Base-by-base conservation (phyloP, 2,888 invertebrate species). In the Polylopha cassiicola region DNA sequence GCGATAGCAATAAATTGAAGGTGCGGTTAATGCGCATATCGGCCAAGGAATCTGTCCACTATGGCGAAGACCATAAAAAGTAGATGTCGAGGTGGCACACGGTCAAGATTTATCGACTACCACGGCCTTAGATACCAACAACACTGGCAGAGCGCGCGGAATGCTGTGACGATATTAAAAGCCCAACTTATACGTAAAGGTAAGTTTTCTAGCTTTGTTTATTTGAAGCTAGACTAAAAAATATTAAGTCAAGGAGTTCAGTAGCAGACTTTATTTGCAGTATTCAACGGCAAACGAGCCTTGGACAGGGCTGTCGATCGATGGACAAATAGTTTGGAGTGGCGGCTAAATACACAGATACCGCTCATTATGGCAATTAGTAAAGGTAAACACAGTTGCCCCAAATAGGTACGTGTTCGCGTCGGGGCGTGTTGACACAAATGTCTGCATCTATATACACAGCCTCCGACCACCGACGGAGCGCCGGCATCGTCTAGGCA, bases 361-460 rank as follows among this genome's bases (percentile, higher is more conserved):
- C 73, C 62, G 57, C 72, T 74, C 75, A 79, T 80, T 79, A 79
- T 61, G 63, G 75, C 77, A 80, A 82, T 84, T 82, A 82, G 71
- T 60, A 50, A 64, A 65, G 61, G 72, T 64, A 80, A 80, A 82
- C 71, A 82, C 61, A 63, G 64, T 55, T 65, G 73, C 58, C 77
- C 76, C 64, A 71, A 70, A 69, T 76, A 68, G 53, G 51, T 53
- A 53, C 52, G 29, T 37, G 31, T 26, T 24, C 28, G 33, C 23
- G 41, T 39, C 18, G 21, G 29, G 26, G 21, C 48, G 45, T 55
- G 53, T 65, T 61, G 58, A 67, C 62, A 61, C 53, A 58, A 50
- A 50, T 56, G 58, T 39, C 29, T 13, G 29, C 29, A 24, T 39
- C 14, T 24, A 27, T 29, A 26, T 34, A 28, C 32, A 31, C 39